Evolutionary conservation across 2,888 invertebrate genomes (phyloP).

Genomic region (Bugulina stolonifera): DNA sequence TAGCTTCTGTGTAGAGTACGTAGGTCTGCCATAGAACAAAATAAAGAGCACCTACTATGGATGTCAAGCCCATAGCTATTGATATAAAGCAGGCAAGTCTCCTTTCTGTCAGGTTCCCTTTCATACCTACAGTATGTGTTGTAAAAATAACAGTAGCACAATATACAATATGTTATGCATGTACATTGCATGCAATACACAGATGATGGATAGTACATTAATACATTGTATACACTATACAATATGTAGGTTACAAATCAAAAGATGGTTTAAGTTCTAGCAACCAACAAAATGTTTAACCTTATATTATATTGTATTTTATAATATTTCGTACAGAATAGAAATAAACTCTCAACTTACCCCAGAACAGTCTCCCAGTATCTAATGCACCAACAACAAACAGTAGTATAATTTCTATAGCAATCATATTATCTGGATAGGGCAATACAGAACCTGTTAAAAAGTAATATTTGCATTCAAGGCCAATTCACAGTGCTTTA

Average conservation of each 20-base stretch:
- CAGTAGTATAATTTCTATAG: conserved; percentile 74
- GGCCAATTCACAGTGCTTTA: too few species aligned
- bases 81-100: conserved; percentile 72
- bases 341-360: conserved; percentile 33
- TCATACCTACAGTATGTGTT: too few species aligned
- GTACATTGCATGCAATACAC: too few species aligned
- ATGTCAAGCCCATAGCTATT: conserved; percentile 75
- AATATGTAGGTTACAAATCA: too few species aligned
- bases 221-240: too few species aligned
- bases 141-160: too few species aligned
- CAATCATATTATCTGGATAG: conserved; percentile 67
- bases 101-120: conserved; percentile 77
- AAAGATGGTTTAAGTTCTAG: too few species aligned
- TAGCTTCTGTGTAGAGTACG: conserved; percentile 78
- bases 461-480: too few species aligned
- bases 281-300: too few species aligned
- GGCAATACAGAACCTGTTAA: conserved; percentile 59
- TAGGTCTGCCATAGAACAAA: conserved; percentile 83
- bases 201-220: too few species aligned
- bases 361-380: conserved; percentile 68
- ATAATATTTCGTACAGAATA: not conserved
- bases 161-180: too few species aligned
- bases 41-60: conserved; percentile 76
- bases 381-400: conserved; percentile 72
- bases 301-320: too few species aligned